These are phyloP conservation scores for Diadegma fenestrale DNA, from an alignment of 2,888 invertebrate species.

Conservation along the genomic window DNA sequence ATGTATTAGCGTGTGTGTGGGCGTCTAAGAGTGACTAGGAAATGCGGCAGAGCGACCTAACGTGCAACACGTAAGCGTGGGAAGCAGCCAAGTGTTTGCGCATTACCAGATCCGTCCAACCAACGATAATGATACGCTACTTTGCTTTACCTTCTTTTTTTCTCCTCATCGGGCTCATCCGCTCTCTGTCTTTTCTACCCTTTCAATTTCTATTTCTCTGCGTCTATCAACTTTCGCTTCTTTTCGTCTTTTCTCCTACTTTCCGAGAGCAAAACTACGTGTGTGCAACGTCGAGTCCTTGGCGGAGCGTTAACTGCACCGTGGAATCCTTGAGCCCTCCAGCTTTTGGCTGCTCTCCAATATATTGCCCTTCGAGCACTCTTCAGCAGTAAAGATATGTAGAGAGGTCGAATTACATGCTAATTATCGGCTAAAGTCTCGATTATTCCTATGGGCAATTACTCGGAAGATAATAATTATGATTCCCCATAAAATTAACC, in stretches of 20 bases:
- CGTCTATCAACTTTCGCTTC: not conserved
- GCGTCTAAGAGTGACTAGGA: constrained; percentile 41
- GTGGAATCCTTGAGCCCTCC: constrained; percentile 28
- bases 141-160: constrained; percentile 70
- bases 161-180: not conserved
- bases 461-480: not conserved
- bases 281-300: constrained; percentile 45
- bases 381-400: not conserved
- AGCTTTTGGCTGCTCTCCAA: constrained; percentile 29
- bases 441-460: constrained; percentile 35
- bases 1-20: not conserved
- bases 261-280: constrained; percentile 73
- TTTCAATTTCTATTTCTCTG: constrained; percentile 42
- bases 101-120: constrained; percentile 76
- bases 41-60: constrained; percentile 55
- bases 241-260: constrained; percentile 14
- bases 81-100: constrained; percentile 75
- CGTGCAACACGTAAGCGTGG: constrained; percentile 76
- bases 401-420: constrained; percentile 10
- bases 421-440: not conserved
- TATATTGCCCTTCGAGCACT: not conserved
- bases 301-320: constrained; percentile 9
- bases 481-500: not conserved
- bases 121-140: constrained; percentile 75
- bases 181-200: constrained; percentile 28